A percentile compares a stretch with the other conserved stretches of the same genome.
These are phyloP conservation scores for Philypnodon macrostomus DNA, from an alignment of 2,797 vertebrate genomes.

Conservation along the genomic window DNA sequence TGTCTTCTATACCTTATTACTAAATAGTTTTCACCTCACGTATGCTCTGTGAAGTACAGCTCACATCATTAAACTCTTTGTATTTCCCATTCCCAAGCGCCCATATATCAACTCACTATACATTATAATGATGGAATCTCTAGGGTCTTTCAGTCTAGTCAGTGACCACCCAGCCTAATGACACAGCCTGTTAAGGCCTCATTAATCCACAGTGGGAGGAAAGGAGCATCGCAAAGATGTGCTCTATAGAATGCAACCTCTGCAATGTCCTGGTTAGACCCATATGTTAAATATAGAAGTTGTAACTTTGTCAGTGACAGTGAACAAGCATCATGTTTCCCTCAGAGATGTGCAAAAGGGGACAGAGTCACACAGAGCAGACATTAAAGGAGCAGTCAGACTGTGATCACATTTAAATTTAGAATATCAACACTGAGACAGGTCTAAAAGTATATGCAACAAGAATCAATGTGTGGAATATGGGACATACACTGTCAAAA, in stretches of 20 bases:
- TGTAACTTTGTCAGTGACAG: slow-evolving; percentile 19
- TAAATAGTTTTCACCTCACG: slow-evolving; percentile 11
- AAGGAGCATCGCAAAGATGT: too few species aligned
- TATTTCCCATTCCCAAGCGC: slow-evolving; percentile 6
- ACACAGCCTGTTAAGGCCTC: slow-evolving; percentile 51
- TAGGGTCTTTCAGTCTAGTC: slow-evolving; percentile 35
- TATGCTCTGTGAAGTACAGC: background rate
- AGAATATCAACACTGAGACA: background rate
- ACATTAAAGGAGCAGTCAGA: background rate
- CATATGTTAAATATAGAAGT: slow-evolving; percentile 24
- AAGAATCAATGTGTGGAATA: background rate
- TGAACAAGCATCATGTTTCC: slow-evolving; percentile 11
- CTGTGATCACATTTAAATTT: slow-evolving; percentile 18
- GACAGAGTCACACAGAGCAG: background rate
- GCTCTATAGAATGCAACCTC: slow-evolving; percentile 30
- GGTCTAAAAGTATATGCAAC: slow-evolving; percentile 4
- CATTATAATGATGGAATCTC: slow-evolving; percentile 32
- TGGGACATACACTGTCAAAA: too few species aligned
- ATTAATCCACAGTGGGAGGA: slow-evolving; percentile 56
- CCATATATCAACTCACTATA: slow-evolving; percentile 21
- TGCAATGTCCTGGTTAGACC: slow-evolving; percentile 40
- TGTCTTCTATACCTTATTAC: slow-evolving; percentile 8
- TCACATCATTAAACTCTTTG: slow-evolving; percentile 7
- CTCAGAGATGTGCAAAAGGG: slow-evolving; percentile 13
- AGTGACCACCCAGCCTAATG: slow-evolving; percentile 52